Base-by-base conservation (phyloP, 2,113 vertebrate species). In the Chrysochloris asiatica region DNA sequence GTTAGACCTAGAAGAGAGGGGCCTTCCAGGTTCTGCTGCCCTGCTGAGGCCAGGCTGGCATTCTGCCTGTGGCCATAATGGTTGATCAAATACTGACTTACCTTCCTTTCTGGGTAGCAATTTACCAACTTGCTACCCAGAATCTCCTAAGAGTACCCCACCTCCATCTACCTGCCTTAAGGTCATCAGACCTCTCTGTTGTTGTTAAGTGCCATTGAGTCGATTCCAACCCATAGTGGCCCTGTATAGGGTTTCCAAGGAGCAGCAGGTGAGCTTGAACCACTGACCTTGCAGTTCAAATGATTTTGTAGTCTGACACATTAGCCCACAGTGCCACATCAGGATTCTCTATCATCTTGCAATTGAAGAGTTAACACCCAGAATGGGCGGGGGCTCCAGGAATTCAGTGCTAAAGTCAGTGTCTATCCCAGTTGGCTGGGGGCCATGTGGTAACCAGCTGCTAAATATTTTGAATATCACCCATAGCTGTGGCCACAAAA, bases 381-480 rank as follows among this genome's bases (percentile, higher is more conserved):
- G 78, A 38, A 28, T 10, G 83, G 52, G 48, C 80, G 38, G 71
- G 36, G 59, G 61, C 54, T 38, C 85, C 54, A 67, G 63, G 69
- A 94, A 88, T 76, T 93, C 48, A 28, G n/a, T 45, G 73, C 69
- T 86, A 45, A 88, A 92, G 63, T 91, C 33, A 33, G 61, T 69
- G 43, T 83, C 86, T 88, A 52, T 88, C 90, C 83, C 79, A 69
- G 78, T 5, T 94, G 84, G 50, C 82, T 78, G 38, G 48, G 45
- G 30, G 86, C 69, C 85, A 52, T 36, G 38, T 81, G 83, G 87
- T 83, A 95, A 86, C 73, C 92, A 91, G 78, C 88, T 94, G 88
- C 54, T 93, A 91, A 94, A 88, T 95, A 96, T 93, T 94, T 95
- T 92, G 61, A 91, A 52, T 91, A 94, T 92, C 87, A 89, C 75